Conservation (phyloP, 1,140 invertebrate genomes). For the Bombus confusus region DNA sequence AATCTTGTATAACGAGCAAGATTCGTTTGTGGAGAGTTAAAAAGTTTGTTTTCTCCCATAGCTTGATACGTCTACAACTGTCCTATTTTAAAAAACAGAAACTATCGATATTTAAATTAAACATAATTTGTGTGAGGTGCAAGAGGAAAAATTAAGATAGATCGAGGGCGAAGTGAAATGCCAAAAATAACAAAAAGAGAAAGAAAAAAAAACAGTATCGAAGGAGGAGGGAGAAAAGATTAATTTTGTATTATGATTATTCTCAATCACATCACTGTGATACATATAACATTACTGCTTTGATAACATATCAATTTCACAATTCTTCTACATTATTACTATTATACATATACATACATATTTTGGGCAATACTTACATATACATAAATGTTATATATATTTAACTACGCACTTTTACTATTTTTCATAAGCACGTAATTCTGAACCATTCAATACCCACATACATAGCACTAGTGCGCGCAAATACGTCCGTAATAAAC, state of each 20-base stretch:
- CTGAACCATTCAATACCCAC: constrained; percentile 30
- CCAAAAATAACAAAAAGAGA: constrained; percentile 14
- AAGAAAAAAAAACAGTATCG: constrained; percentile 12
- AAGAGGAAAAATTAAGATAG: constrained; percentile 32
- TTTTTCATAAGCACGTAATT: constrained; percentile 66
- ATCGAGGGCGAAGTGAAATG: constrained; percentile 52
- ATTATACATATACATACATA: constrained; percentile 60
- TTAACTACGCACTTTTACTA: constrained; percentile 71
- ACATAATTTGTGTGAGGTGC: not conserved
- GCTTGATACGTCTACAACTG: not conserved
- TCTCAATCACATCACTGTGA: constrained; percentile 77
- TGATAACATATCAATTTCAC: constrained; percentile 74
- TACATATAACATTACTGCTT: constrained; percentile 71
- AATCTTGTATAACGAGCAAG: constrained; percentile 26
- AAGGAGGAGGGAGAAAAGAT: constrained; percentile 29
- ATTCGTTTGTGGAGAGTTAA: constrained; percentile 8
- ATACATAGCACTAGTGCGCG: not conserved
- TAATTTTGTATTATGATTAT: constrained; percentile 70
- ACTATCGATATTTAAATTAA: not conserved
- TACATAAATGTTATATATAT: constrained; percentile 62
- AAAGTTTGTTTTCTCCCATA: not conserved
- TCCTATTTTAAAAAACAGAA: not conserved
- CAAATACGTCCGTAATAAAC: not conserved
- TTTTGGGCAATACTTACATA: constrained; percentile 71
- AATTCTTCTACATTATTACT: constrained; percentile 60